phyloP scores from a whole-genome alignment of 1,140 invertebrate species.

The Drosophila lowei region DNA sequence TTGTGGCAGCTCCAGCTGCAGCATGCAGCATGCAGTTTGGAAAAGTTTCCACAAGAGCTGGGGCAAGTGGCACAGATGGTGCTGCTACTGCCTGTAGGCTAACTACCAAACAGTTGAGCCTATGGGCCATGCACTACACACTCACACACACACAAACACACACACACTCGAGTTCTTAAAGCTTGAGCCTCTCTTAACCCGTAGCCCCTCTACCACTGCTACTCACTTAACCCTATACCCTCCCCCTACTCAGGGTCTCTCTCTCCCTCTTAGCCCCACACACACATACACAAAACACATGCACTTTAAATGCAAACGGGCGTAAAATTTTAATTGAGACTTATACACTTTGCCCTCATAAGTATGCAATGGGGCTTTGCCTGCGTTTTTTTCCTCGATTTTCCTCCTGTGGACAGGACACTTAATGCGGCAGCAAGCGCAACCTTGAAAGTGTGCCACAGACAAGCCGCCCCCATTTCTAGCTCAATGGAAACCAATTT shows the following conservation, averaged over 20 bases:
- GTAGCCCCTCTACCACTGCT: neutral
- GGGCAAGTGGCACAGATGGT: too few relatives aligned
- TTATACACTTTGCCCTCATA: conserved; percentile 65
- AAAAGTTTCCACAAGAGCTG: conserved; percentile 39
- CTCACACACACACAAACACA: too few relatives aligned
- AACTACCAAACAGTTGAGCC: too few relatives aligned
- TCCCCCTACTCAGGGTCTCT: neutral
- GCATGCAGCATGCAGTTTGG: conserved; percentile 14
- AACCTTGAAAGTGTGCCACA: conserved; percentile 59
- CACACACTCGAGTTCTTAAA: too few relatives aligned
- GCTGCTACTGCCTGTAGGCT: neutral
- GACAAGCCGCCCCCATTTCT: conserved; percentile 8
- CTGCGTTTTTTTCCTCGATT: conserved; percentile 33
- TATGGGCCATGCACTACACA: too few relatives aligned
- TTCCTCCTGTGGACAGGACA: conserved; percentile 11
- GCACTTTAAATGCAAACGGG: conserved; percentile 71
- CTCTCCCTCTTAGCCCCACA: conserved; percentile 1
- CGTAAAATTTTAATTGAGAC: conserved; percentile 81
- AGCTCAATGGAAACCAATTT: conserved; percentile 49
- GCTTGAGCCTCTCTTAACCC: conserved; percentile 10
- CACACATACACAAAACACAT: conserved; percentile 16
- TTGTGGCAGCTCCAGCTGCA: conserved; percentile 7
- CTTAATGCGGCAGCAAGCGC: conserved; percentile 54
- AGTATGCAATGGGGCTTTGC: conserved; percentile 58
- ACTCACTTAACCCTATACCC: too few relatives aligned